Evolutionary conservation across 2,888 invertebrate species (phyloP).

Genomic region (Cloeon dipterum): DNA sequence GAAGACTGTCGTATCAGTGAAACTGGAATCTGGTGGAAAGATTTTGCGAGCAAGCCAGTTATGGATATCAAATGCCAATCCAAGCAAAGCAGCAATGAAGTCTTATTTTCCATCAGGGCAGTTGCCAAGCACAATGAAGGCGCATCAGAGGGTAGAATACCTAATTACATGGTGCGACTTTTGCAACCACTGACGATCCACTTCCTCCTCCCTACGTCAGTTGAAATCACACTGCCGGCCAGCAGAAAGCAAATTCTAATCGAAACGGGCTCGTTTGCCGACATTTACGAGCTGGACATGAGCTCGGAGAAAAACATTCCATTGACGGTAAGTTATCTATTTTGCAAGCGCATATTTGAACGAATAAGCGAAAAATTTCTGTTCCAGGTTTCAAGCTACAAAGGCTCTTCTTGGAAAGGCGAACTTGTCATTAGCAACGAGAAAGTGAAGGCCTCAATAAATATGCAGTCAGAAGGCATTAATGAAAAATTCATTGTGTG

Average conservation of each 20-base stretch:
- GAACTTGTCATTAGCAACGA: constrained; percentile 37
- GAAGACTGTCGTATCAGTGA: constrained; percentile 46
- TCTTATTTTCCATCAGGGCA: constrained; percentile 12
- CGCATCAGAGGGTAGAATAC: constrained; percentile 20
- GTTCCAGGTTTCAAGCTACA: constrained; percentile 30
- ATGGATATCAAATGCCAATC: constrained; percentile 42
- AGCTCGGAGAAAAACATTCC: constrained; percentile 16
- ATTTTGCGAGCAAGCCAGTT: constrained; percentile 40
- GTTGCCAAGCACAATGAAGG: not conserved
- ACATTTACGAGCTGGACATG: constrained; percentile 41
- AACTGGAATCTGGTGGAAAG: constrained; percentile 59
- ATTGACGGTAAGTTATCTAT: not conserved
- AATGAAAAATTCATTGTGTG: constrained; percentile 41
- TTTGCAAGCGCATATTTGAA: not conserved
- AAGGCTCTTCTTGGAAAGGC: constrained; percentile 46
- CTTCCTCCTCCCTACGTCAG: constrained; percentile 51
- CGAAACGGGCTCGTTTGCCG: constrained; percentile 46
- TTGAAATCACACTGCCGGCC: constrained; percentile 29
- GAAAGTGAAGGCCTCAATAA: constrained; percentile 33
- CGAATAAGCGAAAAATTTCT: not conserved
- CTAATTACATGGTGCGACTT: constrained; percentile 48
- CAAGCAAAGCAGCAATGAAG: constrained; percentile 32
- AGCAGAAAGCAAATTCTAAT: constrained; percentile 29
- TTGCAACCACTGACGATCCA: constrained; percentile 48
- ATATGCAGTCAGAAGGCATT: constrained; percentile 35